phyloP scores from a whole-genome alignment of 2,797 vertebrate species.

The Pyrocephalus nanus region DNA sequence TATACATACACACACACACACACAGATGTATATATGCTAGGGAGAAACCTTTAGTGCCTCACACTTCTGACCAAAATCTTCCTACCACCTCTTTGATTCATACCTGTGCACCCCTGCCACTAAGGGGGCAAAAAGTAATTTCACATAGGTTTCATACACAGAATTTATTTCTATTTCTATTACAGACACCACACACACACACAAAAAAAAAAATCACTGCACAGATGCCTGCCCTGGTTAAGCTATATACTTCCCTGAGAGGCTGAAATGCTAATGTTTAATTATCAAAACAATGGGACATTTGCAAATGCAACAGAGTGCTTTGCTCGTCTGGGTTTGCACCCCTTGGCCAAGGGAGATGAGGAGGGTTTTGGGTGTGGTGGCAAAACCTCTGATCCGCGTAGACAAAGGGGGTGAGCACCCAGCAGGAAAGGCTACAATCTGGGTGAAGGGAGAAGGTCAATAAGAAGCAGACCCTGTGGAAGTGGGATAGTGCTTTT shows the following conservation, averaged over 20 bases:
- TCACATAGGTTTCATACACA: neutral
- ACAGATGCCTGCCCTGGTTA: neutral
- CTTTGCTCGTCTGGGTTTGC: neutral
- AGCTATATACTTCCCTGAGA: neutral
- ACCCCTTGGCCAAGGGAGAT: neutral
- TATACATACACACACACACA: neutral
- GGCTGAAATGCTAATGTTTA: neutral
- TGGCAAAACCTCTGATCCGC: neutral
- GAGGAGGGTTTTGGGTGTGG: neutral
- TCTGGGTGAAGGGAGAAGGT: neutral
- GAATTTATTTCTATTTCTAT: neutral
- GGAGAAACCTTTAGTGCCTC: neutral
- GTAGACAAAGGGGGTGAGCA: neutral
- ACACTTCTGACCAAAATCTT: neutral
- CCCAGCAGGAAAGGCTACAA: neutral
- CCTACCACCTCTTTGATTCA: neutral
- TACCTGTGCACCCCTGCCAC: neutral
- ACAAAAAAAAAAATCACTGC: neutral
- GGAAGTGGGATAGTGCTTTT: neutral
- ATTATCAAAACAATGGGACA: neutral
- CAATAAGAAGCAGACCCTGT: neutral
- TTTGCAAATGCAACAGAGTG: neutral
- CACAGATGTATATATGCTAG: no score
- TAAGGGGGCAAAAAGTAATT: rapidly evolving
- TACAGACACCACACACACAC: neutral